Evolutionary conservation across 2,888 invertebrate genomes (phyloP).

Genomic region (Melangyna quadrimaculata): DNA sequence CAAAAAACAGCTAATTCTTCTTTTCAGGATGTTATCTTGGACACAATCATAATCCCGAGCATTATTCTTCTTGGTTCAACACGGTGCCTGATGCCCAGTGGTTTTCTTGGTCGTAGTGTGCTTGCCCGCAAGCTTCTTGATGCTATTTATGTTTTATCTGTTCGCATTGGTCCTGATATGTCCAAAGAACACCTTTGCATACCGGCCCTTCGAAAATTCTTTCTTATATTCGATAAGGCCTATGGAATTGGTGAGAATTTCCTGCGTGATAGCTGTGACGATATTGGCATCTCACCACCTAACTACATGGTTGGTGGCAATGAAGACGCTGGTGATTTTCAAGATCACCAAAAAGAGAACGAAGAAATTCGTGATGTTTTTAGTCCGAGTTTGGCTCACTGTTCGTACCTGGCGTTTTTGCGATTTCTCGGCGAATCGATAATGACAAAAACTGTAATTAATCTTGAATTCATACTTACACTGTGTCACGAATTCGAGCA

Average conservation of each 20-base stretch:
- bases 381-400: conserved; percentile 91
- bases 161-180: conserved; percentile 89
- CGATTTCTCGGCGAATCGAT: conserved; percentile 87
- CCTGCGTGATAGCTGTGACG: conserved; percentile 77
- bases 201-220: conserved; percentile 88
- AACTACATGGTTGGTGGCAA: conserved; percentile 54
- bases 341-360: conserved; percentile 82
- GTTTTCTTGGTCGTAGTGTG: conserved; percentile 87
- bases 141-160: conserved; percentile 89
- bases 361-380: conserved; percentile 92
- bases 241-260: conserved; percentile 78
- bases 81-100: conserved; percentile 91
- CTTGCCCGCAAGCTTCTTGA: conserved; percentile 91
- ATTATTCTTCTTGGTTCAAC: conserved; percentile 91
- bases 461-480: conserved; percentile 88
- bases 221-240: conserved; percentile 89
- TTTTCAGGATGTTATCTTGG: conserved; percentile 90
- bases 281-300: conserved; percentile 72
- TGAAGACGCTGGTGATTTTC: conserved; percentile 71
- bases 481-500: conserved; percentile 89
- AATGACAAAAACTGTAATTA: conserved; percentile 88
- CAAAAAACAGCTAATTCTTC: neutral
- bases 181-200: conserved; percentile 88
- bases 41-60: conserved; percentile 91
- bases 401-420: conserved; percentile 89